Evolutionary conservation across 2,113 vertebrate species (phyloP).

Genomic region (Oenanthe oenanthe): DNA sequence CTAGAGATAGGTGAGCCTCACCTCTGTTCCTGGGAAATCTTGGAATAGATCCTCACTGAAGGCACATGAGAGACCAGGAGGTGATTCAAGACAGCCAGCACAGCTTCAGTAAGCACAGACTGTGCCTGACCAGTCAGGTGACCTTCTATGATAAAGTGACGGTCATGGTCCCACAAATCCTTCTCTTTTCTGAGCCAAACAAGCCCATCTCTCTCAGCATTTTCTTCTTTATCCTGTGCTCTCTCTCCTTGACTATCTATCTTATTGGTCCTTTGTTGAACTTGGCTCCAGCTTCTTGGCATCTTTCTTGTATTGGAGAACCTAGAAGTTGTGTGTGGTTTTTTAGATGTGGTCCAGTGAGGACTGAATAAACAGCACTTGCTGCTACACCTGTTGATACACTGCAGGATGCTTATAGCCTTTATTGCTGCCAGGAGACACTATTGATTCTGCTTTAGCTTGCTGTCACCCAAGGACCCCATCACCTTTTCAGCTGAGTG

Average conservation of each 20-base stretch:
- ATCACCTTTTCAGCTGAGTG: background rate
- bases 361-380: background rate
- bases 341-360: background rate
- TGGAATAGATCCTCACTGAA: background rate
- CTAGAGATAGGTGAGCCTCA: background rate
- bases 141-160: background rate
- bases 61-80: background rate
- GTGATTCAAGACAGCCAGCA: background rate
- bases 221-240: background rate
- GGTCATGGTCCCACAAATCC: background rate
- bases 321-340: background rate
- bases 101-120: background rate
- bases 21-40: background rate
- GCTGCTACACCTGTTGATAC: background rate
- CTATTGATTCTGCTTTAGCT: background rate
- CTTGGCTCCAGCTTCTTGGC: background rate
- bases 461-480: background rate
- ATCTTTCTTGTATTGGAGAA: background rate
- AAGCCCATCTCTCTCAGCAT: background rate
- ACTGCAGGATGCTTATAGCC: background rate
- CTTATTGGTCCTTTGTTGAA: background rate
- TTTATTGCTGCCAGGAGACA: background rate
- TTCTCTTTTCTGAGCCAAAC: background rate
- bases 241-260: rapidly evolving
- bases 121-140: background rate